phyloP scores from a whole-genome alignment of 37 sponge, comb jelly and placozoan genomes.

The Ephydatia muelleri region DNA sequence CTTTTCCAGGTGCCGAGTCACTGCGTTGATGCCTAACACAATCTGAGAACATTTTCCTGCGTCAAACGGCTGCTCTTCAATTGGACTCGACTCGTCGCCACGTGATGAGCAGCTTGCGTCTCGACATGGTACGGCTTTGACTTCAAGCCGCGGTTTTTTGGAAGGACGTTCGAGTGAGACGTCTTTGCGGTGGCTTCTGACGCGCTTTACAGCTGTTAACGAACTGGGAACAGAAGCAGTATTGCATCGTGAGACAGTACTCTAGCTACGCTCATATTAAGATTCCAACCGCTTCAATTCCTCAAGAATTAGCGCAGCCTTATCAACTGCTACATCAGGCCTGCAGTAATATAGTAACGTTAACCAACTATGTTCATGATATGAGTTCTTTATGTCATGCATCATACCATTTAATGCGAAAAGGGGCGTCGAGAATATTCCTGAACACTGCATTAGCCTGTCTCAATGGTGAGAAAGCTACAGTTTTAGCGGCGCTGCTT shows the following conservation, averaged over 20 bases:
- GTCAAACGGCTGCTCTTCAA: not conserved
- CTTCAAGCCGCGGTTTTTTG: slow-evolving; percentile 6
- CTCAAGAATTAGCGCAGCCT: not conserved
- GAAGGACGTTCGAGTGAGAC: not conserved
- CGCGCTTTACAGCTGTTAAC: not conserved
- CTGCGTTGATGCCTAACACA: slow-evolving; percentile 60
- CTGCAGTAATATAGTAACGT: slow-evolving; percentile 6
- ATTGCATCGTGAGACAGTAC: not conserved
- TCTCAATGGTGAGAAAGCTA: slow-evolving; percentile 43
- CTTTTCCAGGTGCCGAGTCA: slow-evolving; percentile 54
- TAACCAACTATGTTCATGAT: not conserved
- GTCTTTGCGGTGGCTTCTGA: not conserved
- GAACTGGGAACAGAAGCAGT: not conserved
- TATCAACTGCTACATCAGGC: slow-evolving; percentile 21
- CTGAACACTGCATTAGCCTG: slow-evolving; percentile 16
- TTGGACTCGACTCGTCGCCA: not conserved
- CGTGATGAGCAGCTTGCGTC: slow-evolving; percentile 3
- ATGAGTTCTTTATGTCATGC: not conserved
- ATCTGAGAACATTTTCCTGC: slow-evolving; percentile 37
- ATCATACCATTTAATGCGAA: slow-evolving; percentile 46
- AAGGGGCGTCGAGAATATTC: slow-evolving; percentile 52
- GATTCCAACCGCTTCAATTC: slow-evolving; percentile 29
- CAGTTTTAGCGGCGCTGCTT: slow-evolving; percentile 14
- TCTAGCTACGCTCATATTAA: not conserved
- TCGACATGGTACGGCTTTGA: not conserved